Conservation (phyloP, 2,797 vertebrate species). For the Megalops cyprinoides region DNA sequence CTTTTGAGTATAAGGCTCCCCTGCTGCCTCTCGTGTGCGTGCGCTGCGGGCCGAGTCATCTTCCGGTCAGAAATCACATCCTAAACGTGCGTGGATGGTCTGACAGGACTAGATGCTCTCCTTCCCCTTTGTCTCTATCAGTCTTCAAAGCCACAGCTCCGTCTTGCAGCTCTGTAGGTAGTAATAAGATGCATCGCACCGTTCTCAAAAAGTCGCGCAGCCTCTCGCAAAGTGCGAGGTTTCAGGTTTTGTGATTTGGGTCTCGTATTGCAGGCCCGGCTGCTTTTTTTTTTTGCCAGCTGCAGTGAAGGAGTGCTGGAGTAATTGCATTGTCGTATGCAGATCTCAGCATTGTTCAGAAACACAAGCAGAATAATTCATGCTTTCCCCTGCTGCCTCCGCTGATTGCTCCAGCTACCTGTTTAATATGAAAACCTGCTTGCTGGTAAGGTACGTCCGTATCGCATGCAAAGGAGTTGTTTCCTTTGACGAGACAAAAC, state of each 20-base stretch:
- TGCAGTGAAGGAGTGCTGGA: not conserved
- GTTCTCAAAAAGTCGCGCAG: conserved; percentile 25
- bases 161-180: conserved; percentile 42
- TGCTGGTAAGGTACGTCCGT: conserved; percentile 28
- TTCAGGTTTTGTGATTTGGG: conserved; percentile 32
- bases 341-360: conserved; percentile 47
- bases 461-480: conserved; percentile 63
- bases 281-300: conserved; percentile 33
- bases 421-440: conserved; percentile 54
- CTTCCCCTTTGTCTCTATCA: conserved; percentile 42
- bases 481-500: conserved; percentile 62
- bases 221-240: not conserved
- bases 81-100: not conserved
- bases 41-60: not conserved
- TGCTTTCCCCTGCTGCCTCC: conserved; percentile 35
- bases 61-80: not conserved
- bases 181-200: conserved; percentile 42
- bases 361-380: conserved; percentile 56
- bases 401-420: conserved; percentile 55
- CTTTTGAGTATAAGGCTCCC: not conserved
- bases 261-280: conserved; percentile 20
- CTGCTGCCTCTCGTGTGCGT: not conserved
- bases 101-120: conserved; percentile 36
- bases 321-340: conserved; percentile 58
- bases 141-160: conserved; percentile 11